These are phyloP conservation scores for Grantiella picta DNA, from an alignment of 2,113 vertebrate genomes.

Conservation along the genomic window DNA sequence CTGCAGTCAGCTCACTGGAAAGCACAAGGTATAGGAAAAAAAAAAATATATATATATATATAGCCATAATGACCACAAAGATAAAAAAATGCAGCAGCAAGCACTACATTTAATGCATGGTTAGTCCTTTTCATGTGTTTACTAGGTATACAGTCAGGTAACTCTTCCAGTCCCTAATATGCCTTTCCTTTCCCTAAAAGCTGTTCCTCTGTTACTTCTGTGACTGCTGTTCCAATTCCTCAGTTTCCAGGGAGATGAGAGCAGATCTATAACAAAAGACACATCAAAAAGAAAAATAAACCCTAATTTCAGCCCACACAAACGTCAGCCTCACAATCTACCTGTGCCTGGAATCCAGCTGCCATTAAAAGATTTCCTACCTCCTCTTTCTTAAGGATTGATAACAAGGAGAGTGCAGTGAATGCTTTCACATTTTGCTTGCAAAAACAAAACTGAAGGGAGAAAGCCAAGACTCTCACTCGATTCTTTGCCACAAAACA, in stretches of 20 bases:
- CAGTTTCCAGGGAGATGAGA: slow-evolving; percentile 47
- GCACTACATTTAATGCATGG: not conserved
- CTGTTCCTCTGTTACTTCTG: not conserved
- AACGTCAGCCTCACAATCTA: not conserved
- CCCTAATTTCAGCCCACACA: slow-evolving; percentile 16
- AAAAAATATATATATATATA: not conserved
- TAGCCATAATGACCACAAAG: not conserved
- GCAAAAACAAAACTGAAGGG: not conserved
- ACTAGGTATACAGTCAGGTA: not conserved
- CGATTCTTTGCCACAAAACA: not conserved
- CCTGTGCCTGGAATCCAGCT: not conserved
- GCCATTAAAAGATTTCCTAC: not conserved
- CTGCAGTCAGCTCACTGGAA: not conserved
- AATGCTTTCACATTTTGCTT: not conserved
- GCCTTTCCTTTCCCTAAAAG: not conserved
- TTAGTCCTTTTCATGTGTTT: not conserved
- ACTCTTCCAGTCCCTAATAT: not conserved
- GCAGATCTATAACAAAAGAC: not conserved
- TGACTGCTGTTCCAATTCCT: not conserved
- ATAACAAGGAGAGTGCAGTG: not conserved
- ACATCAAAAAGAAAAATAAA: not conserved
- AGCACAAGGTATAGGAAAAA: not conserved
- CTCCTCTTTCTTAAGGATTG: not conserved
- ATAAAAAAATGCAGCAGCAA: not conserved
- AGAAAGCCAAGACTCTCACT: not conserved